Evolutionary conservation across 2,113 vertebrate genomes (phyloP), one percentile per base, ranked within the genome.

Genomic region (Tetrax tetrax): DNA sequence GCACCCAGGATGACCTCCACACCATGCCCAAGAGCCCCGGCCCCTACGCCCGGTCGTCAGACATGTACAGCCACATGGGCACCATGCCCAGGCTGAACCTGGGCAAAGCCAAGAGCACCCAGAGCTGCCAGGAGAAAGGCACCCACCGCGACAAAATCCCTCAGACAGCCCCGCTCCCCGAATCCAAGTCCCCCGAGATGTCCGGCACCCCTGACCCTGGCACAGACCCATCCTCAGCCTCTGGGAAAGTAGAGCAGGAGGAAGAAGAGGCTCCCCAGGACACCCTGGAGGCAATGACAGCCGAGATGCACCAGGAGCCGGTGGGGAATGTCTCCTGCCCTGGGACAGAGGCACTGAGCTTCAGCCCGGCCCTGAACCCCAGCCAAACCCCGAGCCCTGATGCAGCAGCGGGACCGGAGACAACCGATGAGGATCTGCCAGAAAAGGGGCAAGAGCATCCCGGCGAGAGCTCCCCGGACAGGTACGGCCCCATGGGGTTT

Each of bases 11-110:
- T 57, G 99, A 99, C 92, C 95, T 99, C 97, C 97, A 83, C 28
- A 88, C 98, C 7, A 81, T 98, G 10, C 97, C 98, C 70, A 98
- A 98, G 80, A 98, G 98, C 29, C 96, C 98, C 2, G 96, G 97
- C 24, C 97, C 98, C 91, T 99, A 99, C 0, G 98, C 98, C 56
- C 97, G 98, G 24, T 99, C 99, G 1, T 99, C 98, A 0, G 98
- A 99, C 86, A 98, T 98, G 98, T 99, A 99, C 95, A 99, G 98
- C 43, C 99, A 99, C 88, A 98, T 99, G 98, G 99, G 99, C 35
- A 99, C 99, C 56, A 98, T 99, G 98, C 99, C 99, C n/a, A 97
- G 98, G 43, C 69, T 86, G 47, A 96, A 64, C 80, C 24, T 35
- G 24, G 69, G 38, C 77, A 95, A 95, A 80, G 77, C 33, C 63